Percentiles rank a stretch among this genome's conserved stretches.
phyloP scores from a whole-genome alignment of 2,797 vertebrate species.

The Jordanella pulchra region DNA sequence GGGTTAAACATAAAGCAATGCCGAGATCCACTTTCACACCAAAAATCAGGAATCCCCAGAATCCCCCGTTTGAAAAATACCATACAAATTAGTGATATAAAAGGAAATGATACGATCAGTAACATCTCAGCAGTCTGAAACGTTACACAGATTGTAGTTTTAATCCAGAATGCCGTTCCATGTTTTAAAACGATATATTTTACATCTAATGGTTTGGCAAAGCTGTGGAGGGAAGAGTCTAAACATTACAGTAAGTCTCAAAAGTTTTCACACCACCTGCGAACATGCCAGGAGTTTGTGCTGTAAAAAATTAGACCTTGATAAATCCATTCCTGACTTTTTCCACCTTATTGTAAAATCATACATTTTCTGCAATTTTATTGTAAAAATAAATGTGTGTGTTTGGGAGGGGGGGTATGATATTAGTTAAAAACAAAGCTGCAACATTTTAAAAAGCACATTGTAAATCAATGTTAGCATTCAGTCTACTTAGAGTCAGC shows the following conservation, averaged over 20 bases:
- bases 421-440: background rate
- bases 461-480: background rate
- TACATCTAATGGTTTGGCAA: conserved; percentile 62
- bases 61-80: conserved; percentile 22
- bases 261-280: background rate
- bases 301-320: background rate
- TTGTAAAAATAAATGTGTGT: background rate
- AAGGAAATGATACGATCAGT: conserved; percentile 30
- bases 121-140: conserved; percentile 26
- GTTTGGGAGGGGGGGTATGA: background rate
- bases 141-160: conserved; percentile 31
- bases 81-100: conserved; percentile 28
- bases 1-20: conserved; percentile 39
- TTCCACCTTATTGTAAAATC: background rate
- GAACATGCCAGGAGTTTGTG: background rate
- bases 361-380: background rate
- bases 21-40: conserved; percentile 37
- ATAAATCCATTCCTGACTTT: background rate
- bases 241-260: background rate
- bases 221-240: conserved; percentile 20
- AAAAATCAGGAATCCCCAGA: conserved; percentile 24
- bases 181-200: conserved; percentile 46
- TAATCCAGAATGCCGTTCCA: conserved; percentile 46
- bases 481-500: background rate
- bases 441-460: background rate